Base-by-base conservation (phyloP, 2,888 invertebrate species). In the Deilephila porcellus region DNA sequence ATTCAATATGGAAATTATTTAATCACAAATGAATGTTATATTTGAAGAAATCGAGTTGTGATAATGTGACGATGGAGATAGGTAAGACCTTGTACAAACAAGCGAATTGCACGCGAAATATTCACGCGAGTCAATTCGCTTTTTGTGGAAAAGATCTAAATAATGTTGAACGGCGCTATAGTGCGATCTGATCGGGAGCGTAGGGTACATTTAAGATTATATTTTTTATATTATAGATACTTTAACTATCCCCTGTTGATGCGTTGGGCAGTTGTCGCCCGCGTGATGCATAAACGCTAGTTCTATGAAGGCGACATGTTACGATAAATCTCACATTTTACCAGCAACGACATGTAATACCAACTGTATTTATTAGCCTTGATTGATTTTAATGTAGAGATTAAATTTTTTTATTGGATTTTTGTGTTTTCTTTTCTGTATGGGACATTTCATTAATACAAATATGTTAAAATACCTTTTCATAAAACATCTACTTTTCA, bases 331-430 rank as follows among this genome's bases (percentile, higher is more conserved):
- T 52, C 52, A 52, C 67, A 67, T 45, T 45, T 52, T 67, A 67
- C 52, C 67, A 52, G 3, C 52, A 20, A 67, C 45, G 25, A 67
- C 34, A n/a, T 56, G n/a, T 56, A n/a, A 20, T 67, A 67, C 67
- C 67, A 67, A 67, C 25, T 67, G 45, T 67, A 52, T 67, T 67
- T 67, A 52, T 67, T 67, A 67, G 67, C 45, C 20, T 67, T 52
- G 3, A 67, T 67, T 67, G 29, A 34, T 63, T 63, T 63, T 19
- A 34, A 63, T 67, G 67, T 67, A 67, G 67, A 67, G 20, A 67
- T 45, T 76, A 67, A 74, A 71, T n/a, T 80, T 76, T 76, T 74
- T 45, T 60, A 0, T 19, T 17, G n/a, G 20, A 67, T 52, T 67
- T 67, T 52, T 52, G 17, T n/a, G 17, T 56, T 56, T 56, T 25